phyloP scores from a whole-genome alignment of 2,888 invertebrate species.

The Fragum sueziense region DNA sequence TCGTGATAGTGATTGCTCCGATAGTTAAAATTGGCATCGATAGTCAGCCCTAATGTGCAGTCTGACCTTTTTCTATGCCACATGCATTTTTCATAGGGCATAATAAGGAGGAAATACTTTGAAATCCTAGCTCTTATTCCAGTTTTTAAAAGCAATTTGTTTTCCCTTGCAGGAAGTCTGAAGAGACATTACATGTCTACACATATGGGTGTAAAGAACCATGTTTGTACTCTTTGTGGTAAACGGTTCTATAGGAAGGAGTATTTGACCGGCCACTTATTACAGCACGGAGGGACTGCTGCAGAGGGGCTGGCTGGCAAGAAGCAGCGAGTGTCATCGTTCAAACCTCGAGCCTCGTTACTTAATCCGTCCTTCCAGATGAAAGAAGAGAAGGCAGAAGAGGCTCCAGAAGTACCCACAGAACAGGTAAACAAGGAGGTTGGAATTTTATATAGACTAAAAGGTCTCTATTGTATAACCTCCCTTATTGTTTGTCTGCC shows the following conservation, averaged over 20 bases:
- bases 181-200: slow-evolving; percentile 70
- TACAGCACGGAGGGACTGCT: slow-evolving; percentile 61
- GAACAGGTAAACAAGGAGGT: slow-evolving; percentile 10
- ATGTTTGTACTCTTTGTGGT: slow-evolving; percentile 69
- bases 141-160: neutral
- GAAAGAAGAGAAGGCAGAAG: slow-evolving; percentile 3
- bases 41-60: too few species aligned
- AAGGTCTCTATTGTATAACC: too few species aligned
- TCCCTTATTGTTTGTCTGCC: too few species aligned
- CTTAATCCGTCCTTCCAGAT: slow-evolving; percentile 28
- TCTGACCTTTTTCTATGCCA: too few species aligned
- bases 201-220: slow-evolving; percentile 70
- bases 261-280: slow-evolving; percentile 70
- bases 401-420: neutral
- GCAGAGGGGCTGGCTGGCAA: slow-evolving; percentile 43
- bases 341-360: slow-evolving; percentile 51
- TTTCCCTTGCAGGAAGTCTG: slow-evolving; percentile 66
- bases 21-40: too few species aligned
- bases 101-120: too few species aligned
- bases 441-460: neutral
- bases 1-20: too few species aligned
- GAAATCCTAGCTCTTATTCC: too few species aligned
- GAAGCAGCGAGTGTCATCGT: slow-evolving; percentile 36
- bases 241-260: slow-evolving; percentile 72
- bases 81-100: too few species aligned